A percentile compares a stretch with the other conserved stretches of the same genome.
Evolutionary conservation across 2,113 vertebrate species (phyloP).

Genomic region (zebrafish (Danio rerio)): GRCz12tu NC_133177.1:4785001-4785500

Average conservation of each 20-base stretch:
- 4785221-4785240: constrained; percentile 8
- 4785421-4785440: neutral
- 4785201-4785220: neutral
- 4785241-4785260: constrained; percentile 2
- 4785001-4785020: no score
- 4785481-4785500: neutral
- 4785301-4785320: constrained; percentile 40
- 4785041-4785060: no score
- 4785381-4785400: neutral
- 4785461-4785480: neutral
- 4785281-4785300: constrained; percentile 26
- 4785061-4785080: no score
- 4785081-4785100: no score
- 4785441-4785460: neutral
- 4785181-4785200: neutral
- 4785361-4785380: constrained; percentile 5
- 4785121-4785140: neutral
- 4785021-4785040: no score
- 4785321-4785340: constrained; percentile 22
- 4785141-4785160: neutral
- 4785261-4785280: neutral
- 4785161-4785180: neutral
- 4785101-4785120: neutral
- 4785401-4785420: constrained; percentile 3
- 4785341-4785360: constrained; percentile 13